Evolutionary conservation across 1,140 invertebrate genomes (phyloP), one percentile per base, ranked within the genome.

Genomic region (Cephus cinctus): DNA sequence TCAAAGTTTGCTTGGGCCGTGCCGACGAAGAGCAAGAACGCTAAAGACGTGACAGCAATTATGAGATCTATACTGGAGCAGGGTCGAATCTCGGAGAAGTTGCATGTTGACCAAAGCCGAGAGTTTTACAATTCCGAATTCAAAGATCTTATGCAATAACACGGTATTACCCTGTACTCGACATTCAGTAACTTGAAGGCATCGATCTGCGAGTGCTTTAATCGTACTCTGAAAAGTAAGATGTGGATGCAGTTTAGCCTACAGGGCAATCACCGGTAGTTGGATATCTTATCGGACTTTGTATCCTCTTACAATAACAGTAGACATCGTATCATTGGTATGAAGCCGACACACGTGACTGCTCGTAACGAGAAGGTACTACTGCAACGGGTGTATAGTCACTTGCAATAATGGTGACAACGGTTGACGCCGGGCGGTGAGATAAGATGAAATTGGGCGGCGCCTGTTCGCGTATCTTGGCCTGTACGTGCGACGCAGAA

Each of bases 151-250:
- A 63, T 73, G 52, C n/a, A 59, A 53, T 54, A 52, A 38, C 53
- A 64, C 54, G 53, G 65, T 12, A 57, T 68, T 23, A 59, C 62
- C 50, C 54, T 63, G 19, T 71, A 67, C 47, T 55, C 55, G n/a
- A 71, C 62, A n/a, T 65, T 63, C 38, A 63, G 47, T 43, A 52
- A 61, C 19, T 58, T 63, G 14, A 77, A 77, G 67, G 66, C 71
- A 18, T 53, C 63, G 2, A 62, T 77, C 36, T 55, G 65, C 18
- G 71, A 77, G 62, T 47, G 76, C 19, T 75, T 75, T 20, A 73
- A 75, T 61, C 51, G 65, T 15, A 75, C 69, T 6, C 46, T 78
- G 18, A 77, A 75, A 65, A 50, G 46, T 18, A 61, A 48, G 50
- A 63, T 78, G 58, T 77, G 52, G 47, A 58, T 61, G 53, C 47